Evolutionary conservation across 2,113 vertebrate species (phyloP).

Genomic region (Meles meles): DNA sequence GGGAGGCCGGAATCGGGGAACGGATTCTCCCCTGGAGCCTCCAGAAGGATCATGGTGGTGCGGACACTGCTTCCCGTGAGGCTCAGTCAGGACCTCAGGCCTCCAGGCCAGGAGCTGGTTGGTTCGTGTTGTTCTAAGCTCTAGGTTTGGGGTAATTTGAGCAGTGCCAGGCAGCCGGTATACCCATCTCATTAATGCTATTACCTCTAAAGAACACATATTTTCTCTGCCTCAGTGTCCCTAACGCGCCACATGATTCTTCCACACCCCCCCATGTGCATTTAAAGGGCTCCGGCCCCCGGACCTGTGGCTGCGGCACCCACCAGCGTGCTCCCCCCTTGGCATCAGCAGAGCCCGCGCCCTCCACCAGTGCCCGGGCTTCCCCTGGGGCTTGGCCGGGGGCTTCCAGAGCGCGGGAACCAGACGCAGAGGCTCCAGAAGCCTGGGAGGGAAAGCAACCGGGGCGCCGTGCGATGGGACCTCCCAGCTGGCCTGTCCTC

Average conservation of each 20-base stretch:
- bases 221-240: background rate
- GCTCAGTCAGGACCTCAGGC: background rate
- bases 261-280: fast-evolving
- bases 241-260: fast-evolving
- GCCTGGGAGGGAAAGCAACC: background rate
- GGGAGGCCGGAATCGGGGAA: fast-evolving
- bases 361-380: fast-evolving
- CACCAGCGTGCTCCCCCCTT: fast-evolving
- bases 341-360: fast-evolving
- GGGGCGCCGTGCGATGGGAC: fast-evolving
- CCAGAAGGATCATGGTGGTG: fast-evolving
- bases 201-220: fast-evolving
- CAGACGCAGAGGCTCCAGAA: fast-evolving
- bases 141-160: fast-evolving
- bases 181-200: fast-evolving
- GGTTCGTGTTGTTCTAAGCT: fast-evolving
- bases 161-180: fast-evolving
- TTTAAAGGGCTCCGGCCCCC: fast-evolving
- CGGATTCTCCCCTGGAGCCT: fast-evolving
- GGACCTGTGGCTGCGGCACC: fast-evolving
- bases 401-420: fast-evolving
- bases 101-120: fast-evolving
- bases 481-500: fast-evolving
- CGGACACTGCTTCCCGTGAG: fast-evolving
- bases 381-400: background rate